These are phyloP conservation scores for Squalus acanthias DNA, from an alignment of 2,797 vertebrate genomes.

Conservation along the genomic window DNA sequence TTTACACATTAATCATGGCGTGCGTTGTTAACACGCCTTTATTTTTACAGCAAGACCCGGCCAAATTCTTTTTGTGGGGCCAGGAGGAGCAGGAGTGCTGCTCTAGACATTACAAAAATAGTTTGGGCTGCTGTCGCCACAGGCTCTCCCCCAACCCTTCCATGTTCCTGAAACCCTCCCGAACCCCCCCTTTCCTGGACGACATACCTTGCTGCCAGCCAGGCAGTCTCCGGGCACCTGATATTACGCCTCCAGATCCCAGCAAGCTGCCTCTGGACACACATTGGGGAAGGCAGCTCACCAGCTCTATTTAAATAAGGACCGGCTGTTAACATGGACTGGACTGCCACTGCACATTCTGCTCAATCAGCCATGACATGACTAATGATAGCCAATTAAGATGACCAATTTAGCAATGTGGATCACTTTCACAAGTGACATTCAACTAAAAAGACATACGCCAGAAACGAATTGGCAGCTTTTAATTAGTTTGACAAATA, in stretches of 20 bases:
- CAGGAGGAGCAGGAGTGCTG: too few relatives aligned
- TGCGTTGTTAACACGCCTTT: too few relatives aligned
- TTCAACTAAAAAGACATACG: neutral
- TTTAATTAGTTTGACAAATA: neutral
- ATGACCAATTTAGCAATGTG: neutral
- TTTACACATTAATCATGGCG: too few relatives aligned
- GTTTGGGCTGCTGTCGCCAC: too few relatives aligned
- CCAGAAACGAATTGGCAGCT: neutral
- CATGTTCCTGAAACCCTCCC: too few relatives aligned
- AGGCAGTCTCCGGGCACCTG: neutral
- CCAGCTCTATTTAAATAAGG: neutral
- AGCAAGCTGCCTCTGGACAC: neutral
- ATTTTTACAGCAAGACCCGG: too few relatives aligned
- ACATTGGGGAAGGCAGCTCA: neutral
- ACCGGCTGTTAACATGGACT: neutral
- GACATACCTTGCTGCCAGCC: neutral
- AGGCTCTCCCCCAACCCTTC: too few relatives aligned
- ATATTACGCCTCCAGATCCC: neutral
- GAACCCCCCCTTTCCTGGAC: neutral
- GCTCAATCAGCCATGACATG: neutral
- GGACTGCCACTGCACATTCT: neutral
- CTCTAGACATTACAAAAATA: neutral
- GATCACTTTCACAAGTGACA: neutral
- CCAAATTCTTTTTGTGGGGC: too few relatives aligned
- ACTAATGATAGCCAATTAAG: neutral